Percentiles rank a stretch among this genome's conserved stretches.
Evolutionary conservation across 2,113 vertebrate species (phyloP).

Genomic region (Apteryx mantelli): DNA sequence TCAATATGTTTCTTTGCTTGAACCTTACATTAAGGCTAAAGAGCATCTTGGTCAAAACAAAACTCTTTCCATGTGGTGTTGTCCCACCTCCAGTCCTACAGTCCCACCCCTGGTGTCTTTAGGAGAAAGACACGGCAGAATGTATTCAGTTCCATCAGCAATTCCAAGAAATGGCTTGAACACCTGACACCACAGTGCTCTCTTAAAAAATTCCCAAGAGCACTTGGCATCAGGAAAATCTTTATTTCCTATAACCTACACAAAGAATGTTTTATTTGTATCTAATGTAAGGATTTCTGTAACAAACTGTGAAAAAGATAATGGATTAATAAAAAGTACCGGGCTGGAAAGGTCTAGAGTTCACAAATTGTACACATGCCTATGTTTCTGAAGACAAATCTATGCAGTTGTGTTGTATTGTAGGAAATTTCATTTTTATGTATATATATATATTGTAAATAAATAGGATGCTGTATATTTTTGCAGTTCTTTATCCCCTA

Average conservation of each 20-base stretch:
- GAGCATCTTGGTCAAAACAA: slow-evolving; percentile 49
- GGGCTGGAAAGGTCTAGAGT: slow-evolving; percentile 48
- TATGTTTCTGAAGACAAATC: slow-evolving; percentile 76
- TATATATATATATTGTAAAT: slow-evolving; percentile 83
- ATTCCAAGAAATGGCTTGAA: slow-evolving; percentile 24
- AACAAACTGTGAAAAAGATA: slow-evolving; percentile 61
- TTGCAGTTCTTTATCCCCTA: slow-evolving; percentile 79
- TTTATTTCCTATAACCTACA: slow-evolving; percentile 48
- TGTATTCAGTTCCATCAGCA: slow-evolving; percentile 47
- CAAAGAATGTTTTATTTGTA: slow-evolving; percentile 66
- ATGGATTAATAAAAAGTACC: slow-evolving; percentile 51
- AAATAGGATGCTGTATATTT: slow-evolving; percentile 86
- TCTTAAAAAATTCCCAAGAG: background rate
- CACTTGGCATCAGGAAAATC: slow-evolving; percentile 23
- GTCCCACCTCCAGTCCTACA: slow-evolving; percentile 32
- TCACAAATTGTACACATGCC: slow-evolving; percentile 54
- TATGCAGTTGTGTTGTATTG: slow-evolving; percentile 80
- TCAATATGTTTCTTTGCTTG: slow-evolving; percentile 27
- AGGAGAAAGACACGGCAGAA: slow-evolving; percentile 49
- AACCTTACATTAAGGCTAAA: slow-evolving; percentile 72
- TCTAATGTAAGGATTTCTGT: slow-evolving; percentile 62
- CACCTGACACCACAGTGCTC: background rate
- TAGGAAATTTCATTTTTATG: slow-evolving; percentile 74
- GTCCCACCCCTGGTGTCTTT: slow-evolving; percentile 19
- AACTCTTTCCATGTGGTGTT: background rate